A percentile compares a stretch with the other conserved stretches of the same genome.
These are phyloP conservation scores for Cryptotis parvus DNA, from an alignment of 2,113 vertebrate genomes.

Conservation along the genomic window DNA sequence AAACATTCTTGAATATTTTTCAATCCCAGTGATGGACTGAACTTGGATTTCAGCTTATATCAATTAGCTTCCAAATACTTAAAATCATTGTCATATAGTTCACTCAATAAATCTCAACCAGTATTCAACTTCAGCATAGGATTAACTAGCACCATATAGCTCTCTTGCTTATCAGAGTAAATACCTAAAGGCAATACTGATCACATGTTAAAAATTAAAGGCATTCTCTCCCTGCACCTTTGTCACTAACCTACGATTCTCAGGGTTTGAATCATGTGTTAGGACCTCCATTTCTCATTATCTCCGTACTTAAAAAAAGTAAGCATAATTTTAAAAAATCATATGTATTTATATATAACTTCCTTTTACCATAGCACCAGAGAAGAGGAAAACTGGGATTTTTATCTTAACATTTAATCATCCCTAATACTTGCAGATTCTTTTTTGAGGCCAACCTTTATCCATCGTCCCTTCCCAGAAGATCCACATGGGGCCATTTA, in stretches of 20 bases:
- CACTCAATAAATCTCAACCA: background rate
- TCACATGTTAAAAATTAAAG: background rate
- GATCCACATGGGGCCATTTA: background rate
- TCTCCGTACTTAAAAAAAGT: background rate
- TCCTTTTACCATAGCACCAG: background rate
- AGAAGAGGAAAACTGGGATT: background rate
- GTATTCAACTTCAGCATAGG: background rate
- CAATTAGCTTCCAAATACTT: background rate
- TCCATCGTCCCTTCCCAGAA: background rate
- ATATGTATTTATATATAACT: background rate
- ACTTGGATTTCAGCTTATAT: background rate
- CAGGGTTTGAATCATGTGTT: background rate
- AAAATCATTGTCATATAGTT: background rate
- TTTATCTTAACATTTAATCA: background rate
- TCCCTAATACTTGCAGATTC: background rate
- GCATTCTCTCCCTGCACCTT: background rate
- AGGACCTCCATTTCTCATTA: background rate
- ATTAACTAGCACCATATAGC: background rate
- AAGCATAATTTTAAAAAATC: background rate
- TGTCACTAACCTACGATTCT: background rate
- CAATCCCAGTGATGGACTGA: background rate
- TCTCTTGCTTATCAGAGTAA: constrained; percentile 13
- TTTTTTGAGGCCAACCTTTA: background rate
- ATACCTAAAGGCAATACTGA: background rate
- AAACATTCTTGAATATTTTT: background rate